Base-by-base conservation (phyloP, 2,797 vertebrate genomes). In the Tiaroga cobitis region DNA sequence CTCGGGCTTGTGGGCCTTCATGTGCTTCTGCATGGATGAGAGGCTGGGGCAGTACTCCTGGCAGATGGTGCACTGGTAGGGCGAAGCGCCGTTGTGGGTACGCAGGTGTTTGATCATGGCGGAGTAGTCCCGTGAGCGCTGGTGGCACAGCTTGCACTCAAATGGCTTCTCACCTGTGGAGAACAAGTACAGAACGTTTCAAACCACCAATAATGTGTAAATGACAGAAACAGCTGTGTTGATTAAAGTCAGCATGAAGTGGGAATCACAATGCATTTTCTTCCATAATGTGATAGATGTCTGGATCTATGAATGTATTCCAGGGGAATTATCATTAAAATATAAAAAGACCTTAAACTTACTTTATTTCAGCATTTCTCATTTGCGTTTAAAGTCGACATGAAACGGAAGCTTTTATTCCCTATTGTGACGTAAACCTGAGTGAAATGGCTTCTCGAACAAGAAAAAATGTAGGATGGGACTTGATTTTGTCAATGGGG, bases 41-140 rank as follows among this genome's bases (percentile, higher is more conserved):
- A 99, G 97, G 93, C 98, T 99, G 78, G 98, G 97, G 96, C 98
- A 99, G 96, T 97, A 99, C 92, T 99, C 97, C 90, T 98, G 96
- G 96, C 98, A 99, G 93, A 99, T 96, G 93, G 97, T 99, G 94
- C 98, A 99, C 95, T 99, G 98, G 94, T 99, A 99, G 4, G 98
- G 98, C 3, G 98, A 97, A 29, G 98, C 98, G 29, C 98, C 98
- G 16, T 99, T 99, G 96, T 99, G 98, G 43, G 98, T 99, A 88
- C 98, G 95, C 93, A 99, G 97, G 95, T 99, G 98, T 92, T 99
- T 99, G 94, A 99, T 99, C 98, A 99, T 99, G 85, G 98, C 98
- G 0, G 98, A 99, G 95, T 99, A 99, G 95, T 99, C 98, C 88
- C 95, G 95, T 91, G 98, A 99, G 78, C 98, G 97, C 93, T 99